phyloP scores from a whole-genome alignment of 2,113 vertebrate genomes.

The Rafetus swinhoei region DNA sequence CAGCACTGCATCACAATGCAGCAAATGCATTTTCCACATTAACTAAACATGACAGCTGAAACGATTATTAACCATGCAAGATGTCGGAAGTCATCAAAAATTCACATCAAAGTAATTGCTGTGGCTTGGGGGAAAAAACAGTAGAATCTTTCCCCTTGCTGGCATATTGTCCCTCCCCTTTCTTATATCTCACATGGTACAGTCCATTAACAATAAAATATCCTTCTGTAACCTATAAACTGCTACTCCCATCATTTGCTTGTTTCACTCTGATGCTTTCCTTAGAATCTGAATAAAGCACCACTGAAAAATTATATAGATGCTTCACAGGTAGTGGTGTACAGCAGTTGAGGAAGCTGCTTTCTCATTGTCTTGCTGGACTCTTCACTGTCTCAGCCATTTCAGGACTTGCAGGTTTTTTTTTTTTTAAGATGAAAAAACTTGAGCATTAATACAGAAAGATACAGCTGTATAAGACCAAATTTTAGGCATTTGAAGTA shows the following conservation, averaged over 20 bases:
- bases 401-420: slow-evolving; percentile 72
- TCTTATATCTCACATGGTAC: slow-evolving; percentile 89
- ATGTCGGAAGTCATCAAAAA: slow-evolving; percentile 98
- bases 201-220: slow-evolving; percentile 97
- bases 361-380: slow-evolving; percentile 79
- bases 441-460: slow-evolving; percentile 45
- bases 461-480: slow-evolving; percentile 29
- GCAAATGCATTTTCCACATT: slow-evolving; percentile 90
- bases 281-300: slow-evolving; percentile 72
- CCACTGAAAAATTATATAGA: slow-evolving; percentile 29
- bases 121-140: slow-evolving; percentile 76
- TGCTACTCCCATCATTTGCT: slow-evolving; percentile 91
- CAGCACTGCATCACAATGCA: slow-evolving; percentile 82
- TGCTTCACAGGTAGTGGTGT: slow-evolving; percentile 58
- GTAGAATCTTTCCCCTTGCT: slow-evolving; percentile 81
- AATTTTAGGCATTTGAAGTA: slow-evolving; percentile 47
- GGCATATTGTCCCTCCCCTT: slow-evolving; percentile 73
- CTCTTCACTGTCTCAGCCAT: slow-evolving; percentile 78
- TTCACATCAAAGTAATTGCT: slow-evolving; percentile 98
- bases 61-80: slow-evolving; percentile 96
- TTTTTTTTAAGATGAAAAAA: slow-evolving; percentile 52
- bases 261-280: slow-evolving; percentile 82
- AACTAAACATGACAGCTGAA: slow-evolving; percentile 98
- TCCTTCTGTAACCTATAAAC: slow-evolving; percentile 92
- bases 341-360: slow-evolving; percentile 61